These are phyloP conservation scores for Rissa tridactyla DNA, from an alignment of 2,113 vertebrate genomes.

Conservation along the genomic window DNA sequence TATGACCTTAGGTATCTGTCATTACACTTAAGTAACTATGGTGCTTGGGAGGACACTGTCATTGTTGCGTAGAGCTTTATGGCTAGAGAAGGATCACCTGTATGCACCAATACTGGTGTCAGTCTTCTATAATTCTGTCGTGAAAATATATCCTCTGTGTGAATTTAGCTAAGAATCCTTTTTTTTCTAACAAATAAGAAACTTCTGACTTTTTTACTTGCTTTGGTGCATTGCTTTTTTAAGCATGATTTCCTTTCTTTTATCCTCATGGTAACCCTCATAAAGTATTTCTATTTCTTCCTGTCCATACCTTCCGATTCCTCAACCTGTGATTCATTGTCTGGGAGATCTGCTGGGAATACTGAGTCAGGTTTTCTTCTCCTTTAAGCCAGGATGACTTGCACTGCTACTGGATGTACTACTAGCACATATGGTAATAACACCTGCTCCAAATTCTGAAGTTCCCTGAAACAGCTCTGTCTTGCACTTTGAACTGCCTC, in stretches of 20 bases:
- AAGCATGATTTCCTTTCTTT: background rate
- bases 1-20: background rate
- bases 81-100: background rate
- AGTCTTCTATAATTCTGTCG: background rate
- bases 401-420: constrained; percentile 49
- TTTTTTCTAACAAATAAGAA: background rate
- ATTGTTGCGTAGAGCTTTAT: background rate
- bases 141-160: background rate
- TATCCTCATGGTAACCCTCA: background rate
- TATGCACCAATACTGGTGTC: background rate
- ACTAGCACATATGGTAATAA: constrained; percentile 53
- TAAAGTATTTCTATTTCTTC: constrained; percentile 18
- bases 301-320: background rate
- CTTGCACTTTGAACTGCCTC: constrained; percentile 61
- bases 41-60: background rate
- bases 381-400: constrained; percentile 47
- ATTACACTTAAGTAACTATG: background rate
- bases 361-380: constrained; percentile 55
- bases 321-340: constrained; percentile 43
- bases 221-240: background rate
- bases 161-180: background rate
- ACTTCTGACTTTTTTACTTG: background rate
- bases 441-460: constrained; percentile 61
- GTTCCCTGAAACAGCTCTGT: constrained; percentile 30
- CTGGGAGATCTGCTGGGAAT: constrained; percentile 35